phyloP scores from a whole-genome alignment of 2,888 invertebrate genomes.

The Erebia aethiops region DNA sequence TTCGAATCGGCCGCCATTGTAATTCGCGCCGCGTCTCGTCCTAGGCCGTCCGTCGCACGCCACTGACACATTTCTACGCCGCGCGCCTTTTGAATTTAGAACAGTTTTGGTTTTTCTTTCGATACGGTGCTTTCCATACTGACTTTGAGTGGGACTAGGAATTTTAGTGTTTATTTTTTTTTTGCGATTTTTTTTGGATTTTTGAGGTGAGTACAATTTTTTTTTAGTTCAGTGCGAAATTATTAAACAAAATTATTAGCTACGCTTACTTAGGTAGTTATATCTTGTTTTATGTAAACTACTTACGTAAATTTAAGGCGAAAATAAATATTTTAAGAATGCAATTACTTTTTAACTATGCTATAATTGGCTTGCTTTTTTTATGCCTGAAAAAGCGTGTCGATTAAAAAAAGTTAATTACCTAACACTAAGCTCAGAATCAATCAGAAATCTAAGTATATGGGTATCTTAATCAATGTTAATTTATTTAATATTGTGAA shows the following conservation, averaged over 20 bases:
- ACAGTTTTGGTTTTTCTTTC: conserved; percentile 66
- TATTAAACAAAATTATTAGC: neutral
- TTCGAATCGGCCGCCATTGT: conserved; percentile 57
- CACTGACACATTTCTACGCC: conserved; percentile 81
- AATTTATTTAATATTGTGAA: neutral
- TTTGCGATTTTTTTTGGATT: conserved; percentile 49
- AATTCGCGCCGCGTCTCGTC: conserved; percentile 69
- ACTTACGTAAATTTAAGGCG: too few relatives aligned
- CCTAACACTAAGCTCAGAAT: too few relatives aligned
- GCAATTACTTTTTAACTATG: too few relatives aligned
- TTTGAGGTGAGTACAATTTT: conserved; percentile 57
- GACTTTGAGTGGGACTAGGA: conserved; percentile 57
- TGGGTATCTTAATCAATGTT: too few relatives aligned
- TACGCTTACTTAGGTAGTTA: too few relatives aligned
- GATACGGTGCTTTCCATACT: conserved; percentile 61
- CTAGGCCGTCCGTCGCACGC: conserved; percentile 78
- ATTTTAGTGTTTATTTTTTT: conserved; percentile 51
- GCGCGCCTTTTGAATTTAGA: conserved; percentile 80
- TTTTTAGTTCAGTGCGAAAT: neutral
- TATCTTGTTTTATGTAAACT: too few relatives aligned
- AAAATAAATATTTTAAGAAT: too few relatives aligned
- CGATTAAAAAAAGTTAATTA: too few relatives aligned
- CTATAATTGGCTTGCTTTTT: too few relatives aligned
- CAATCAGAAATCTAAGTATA: neutral
- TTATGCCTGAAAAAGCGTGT: too few relatives aligned